Percentiles rank a stretch among this genome's conserved stretches.
phyloP scores from a whole-genome alignment of 2,113 vertebrate genomes.

The Thalassarche chlororhynchos region DNA sequence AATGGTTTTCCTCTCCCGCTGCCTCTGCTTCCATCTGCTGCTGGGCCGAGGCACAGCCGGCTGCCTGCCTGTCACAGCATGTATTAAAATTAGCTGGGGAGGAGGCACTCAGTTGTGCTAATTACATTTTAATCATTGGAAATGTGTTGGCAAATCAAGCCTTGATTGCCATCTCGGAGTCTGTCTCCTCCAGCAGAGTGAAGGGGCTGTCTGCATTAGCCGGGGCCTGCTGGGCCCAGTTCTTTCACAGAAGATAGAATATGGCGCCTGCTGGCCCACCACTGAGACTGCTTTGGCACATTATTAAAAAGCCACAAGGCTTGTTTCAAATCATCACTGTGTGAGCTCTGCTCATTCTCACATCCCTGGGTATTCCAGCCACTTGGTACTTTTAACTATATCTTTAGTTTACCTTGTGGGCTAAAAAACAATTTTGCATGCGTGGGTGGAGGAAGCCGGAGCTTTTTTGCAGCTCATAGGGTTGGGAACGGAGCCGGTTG shows the following conservation, averaged over 20 bases:
- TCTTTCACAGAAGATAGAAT: constrained; percentile 85
- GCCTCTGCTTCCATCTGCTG: constrained; percentile 99
- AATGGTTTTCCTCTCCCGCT: constrained; percentile 94
- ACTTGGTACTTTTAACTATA: constrained; percentile 83
- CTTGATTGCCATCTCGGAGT: constrained; percentile 98
- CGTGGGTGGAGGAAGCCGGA: constrained; percentile 39
- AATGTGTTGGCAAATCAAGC: constrained; percentile 99
- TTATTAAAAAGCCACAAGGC: constrained; percentile 90
- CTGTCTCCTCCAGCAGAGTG: constrained; percentile 91
- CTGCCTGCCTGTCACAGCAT: constrained; percentile 99
- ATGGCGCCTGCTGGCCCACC: constrained; percentile 87
- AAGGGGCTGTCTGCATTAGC: constrained; percentile 82
- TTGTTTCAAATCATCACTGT: constrained; percentile 86
- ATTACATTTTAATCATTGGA: constrained; percentile 99
- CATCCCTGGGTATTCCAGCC: constrained; percentile 83
- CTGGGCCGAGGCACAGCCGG: constrained; percentile 92
- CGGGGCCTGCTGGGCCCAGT: constrained; percentile 81
- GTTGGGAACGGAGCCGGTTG: constrained; percentile 24
- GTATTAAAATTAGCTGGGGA: constrained; percentile 99
- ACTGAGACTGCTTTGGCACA: constrained; percentile 88
- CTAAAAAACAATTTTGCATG: constrained; percentile 60
- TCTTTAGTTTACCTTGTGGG: constrained; percentile 70
- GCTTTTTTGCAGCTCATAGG: constrained; percentile 7
- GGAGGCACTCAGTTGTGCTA: constrained; percentile 99
- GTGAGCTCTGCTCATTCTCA: constrained; percentile 87